Evolutionary conservation across 2,888 invertebrate genomes (phyloP).

Genomic region (Alviniconcha strummeri): DNA sequence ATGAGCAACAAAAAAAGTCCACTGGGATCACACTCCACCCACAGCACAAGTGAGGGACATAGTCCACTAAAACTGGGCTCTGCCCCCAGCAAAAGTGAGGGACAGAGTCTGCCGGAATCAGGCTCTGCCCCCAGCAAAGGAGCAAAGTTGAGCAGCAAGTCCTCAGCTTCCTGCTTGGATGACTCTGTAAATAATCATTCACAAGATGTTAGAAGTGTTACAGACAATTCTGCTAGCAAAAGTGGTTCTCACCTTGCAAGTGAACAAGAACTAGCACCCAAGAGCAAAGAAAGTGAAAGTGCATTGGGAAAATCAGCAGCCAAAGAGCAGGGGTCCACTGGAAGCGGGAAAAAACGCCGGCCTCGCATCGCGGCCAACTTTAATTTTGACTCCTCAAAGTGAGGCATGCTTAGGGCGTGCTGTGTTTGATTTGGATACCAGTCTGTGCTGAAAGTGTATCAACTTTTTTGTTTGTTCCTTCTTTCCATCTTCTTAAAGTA

Average conservation of each 20-base stretch:
- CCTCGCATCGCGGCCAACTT: constrained; percentile 51
- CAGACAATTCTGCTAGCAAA: background rate
- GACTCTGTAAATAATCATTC: background rate
- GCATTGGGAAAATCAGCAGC: background rate
- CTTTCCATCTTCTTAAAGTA: too few species aligned
- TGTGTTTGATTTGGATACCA: background rate
- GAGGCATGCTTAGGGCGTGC: background rate
- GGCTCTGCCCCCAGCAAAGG: background rate
- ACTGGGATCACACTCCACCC: background rate
- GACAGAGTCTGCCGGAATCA: background rate
- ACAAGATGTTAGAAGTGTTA: background rate
- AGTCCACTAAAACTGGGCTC: too few species aligned
- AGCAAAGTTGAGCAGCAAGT: background rate
- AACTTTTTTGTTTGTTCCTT: background rate
- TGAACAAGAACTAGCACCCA: background rate
- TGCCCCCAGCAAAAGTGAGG: background rate
- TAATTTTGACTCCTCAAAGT: constrained; percentile 37
- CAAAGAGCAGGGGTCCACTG: background rate
- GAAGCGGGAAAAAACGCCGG: constrained; percentile 38
- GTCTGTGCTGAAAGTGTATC: background rate
- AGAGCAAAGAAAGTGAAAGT: background rate
- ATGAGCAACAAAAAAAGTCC: background rate
- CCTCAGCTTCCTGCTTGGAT: background rate
- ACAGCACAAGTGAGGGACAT: background rate
- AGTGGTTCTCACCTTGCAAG: constrained; percentile 1